phyloP scores from a whole-genome alignment of 1,140 invertebrate species.

The Harpegnathos saltator region DNA sequence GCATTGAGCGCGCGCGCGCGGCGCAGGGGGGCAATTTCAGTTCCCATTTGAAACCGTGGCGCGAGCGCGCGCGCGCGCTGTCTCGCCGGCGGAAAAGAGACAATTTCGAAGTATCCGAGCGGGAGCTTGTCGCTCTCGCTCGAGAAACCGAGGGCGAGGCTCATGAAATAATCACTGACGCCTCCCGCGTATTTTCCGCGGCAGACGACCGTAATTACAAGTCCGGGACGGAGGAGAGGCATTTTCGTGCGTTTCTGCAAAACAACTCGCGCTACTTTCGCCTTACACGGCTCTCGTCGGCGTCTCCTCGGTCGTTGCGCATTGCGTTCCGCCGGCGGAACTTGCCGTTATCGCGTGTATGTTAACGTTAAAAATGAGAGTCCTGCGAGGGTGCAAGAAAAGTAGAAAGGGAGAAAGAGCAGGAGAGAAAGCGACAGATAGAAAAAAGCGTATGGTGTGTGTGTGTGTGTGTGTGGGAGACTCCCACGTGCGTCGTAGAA shows the following conservation, averaged over 20 bases:
- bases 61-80: no score
- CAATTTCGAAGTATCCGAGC: constrained; percentile 7
- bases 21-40: constrained; percentile 1
- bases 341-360: constrained; percentile 1
- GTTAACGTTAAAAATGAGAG: background rate
- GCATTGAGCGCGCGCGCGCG: background rate
- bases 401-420: no score
- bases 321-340: background rate
- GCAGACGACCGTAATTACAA: background rate
- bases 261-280: background rate
- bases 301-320: background rate
- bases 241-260: background rate
- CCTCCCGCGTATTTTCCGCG: background rate
- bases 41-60: constrained; percentile 17
- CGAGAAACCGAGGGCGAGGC: background rate
- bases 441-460: constrained; percentile 25
- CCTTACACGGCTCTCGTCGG: background rate
- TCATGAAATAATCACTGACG: constrained; percentile 8
- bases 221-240: background rate
- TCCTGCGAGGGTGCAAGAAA: no score
- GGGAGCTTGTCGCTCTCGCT: background rate
- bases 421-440: background rate
- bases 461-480: background rate
- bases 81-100: constrained; percentile 13
- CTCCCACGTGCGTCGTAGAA: background rate